Evolutionary conservation across 2,113 vertebrate genomes (phyloP).

Genomic region (Gasterosteus aculeatus): DNA sequence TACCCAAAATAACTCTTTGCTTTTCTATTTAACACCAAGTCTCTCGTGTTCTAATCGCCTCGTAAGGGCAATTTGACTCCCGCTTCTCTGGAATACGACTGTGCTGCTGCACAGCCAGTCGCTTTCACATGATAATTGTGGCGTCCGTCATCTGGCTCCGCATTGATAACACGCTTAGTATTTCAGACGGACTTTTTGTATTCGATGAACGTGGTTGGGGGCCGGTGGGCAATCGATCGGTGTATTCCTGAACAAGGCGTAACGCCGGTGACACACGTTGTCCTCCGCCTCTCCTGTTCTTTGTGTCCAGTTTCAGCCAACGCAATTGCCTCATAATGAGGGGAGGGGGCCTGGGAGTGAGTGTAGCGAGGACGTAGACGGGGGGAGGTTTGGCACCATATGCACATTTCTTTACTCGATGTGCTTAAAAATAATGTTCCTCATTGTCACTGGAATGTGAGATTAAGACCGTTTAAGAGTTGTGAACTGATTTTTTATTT

Average conservation of each 20-base stretch:
- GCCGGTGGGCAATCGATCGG: not conserved
- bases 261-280: not conserved
- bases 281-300: not conserved
- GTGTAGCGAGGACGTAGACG: not conserved
- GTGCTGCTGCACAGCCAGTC: not conserved
- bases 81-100: not conserved
- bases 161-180: conserved; percentile 2
- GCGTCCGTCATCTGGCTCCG: not conserved
- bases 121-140: not conserved
- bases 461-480: not conserved
- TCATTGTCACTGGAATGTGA: not conserved
- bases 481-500: not conserved
- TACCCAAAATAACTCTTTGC: not conserved
- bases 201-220: not conserved
- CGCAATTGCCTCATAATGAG: not conserved
- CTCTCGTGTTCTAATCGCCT: not conserved
- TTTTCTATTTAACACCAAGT: not conserved
- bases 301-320: not conserved
- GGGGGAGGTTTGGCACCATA: not conserved
- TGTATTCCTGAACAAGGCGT: not conserved
- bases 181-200: not conserved
- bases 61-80: not conserved
- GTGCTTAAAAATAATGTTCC: not conserved
- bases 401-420: not conserved
- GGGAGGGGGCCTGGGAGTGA: not conserved